A percentile compares a stretch with the other conserved stretches of the same genome.
These are phyloP conservation scores for Cebus imitator DNA, from an alignment of 2,113 vertebrate genomes.

Conservation along the genomic window DNA sequence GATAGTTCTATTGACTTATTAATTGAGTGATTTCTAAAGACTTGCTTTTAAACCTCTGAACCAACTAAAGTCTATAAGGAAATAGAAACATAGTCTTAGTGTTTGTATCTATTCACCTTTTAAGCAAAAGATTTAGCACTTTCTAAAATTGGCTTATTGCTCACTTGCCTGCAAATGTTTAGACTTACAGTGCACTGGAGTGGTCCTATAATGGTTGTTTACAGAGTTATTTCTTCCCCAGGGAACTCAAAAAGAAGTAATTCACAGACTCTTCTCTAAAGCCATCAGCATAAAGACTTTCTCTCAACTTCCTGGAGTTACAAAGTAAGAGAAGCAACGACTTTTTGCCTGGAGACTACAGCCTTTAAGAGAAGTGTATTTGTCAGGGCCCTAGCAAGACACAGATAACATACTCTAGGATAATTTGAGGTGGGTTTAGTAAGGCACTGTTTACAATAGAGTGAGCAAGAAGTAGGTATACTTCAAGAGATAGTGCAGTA, in stretches of 20 bases:
- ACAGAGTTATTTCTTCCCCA: background rate
- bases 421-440: background rate
- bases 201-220: background rate
- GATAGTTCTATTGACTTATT: background rate
- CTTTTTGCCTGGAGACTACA: background rate
- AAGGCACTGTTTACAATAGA: background rate
- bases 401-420: background rate
- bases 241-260: background rate
- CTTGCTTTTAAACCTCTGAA: background rate
- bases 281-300: background rate
- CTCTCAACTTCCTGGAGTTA: background rate
- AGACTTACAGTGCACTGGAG: background rate
- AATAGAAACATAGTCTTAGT: background rate
- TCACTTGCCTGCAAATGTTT: background rate
- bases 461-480: background rate
- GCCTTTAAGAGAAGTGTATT: background rate
- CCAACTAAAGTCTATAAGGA: background rate
- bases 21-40: background rate
- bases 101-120: background rate
- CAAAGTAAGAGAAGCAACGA: background rate
- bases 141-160: background rate
- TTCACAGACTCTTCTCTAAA: background rate
- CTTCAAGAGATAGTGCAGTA: background rate
- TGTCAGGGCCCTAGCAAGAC: background rate
- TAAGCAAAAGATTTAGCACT: background rate